Evolutionary conservation across 2,888 invertebrate species (phyloP), one percentile per base, ranked within the genome.

Genomic region (Camponotus fellah): DNA sequence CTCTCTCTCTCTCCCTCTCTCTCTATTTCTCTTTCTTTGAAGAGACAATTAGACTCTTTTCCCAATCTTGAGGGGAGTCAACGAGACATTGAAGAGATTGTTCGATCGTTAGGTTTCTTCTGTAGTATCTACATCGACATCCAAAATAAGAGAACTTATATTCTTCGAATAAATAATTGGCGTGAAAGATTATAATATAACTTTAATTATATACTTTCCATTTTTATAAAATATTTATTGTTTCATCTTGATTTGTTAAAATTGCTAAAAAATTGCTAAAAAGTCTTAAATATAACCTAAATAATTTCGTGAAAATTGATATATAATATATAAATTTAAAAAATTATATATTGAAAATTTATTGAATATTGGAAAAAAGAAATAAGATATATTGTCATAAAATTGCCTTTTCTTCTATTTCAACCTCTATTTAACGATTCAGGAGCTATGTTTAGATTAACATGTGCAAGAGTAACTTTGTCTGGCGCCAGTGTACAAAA

Each of bases 401-500:
- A 26, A 14, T 21, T 26, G 56, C 3, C 4, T 68, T 40, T 26
- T 76, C 26, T 46, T 17, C 26, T 53, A 37, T 9, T 77, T 68
- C 64, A 62, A 75, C 37, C 43, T 56, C 83, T 69, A 74, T 69
- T 79, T 82, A 71, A 60, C 46, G 85, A 86, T 76, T 68, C 43
- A 46, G 21, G 65, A 46, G 74, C 86, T 93, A 92, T 91, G 92
- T 92, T 92, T 93, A 92, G 91, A 86, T 69, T 85, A 89, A 91
- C 93, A 93, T 91, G 91, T 92, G 92, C 85, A 88, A 87, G 89
- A 90, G 91, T 84, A 89, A 91, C 87, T 89, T 85, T 89, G 93
- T 92, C 93, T 93, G 94, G 94, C 94, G 94, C 94, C 94, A 92
- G 89, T 76, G 89, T 88, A 87, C 88, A 85, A 88, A 91, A 90